Conservation (phyloP, 2,797 vertebrate genomes). For the Spea hammondii region DNA sequence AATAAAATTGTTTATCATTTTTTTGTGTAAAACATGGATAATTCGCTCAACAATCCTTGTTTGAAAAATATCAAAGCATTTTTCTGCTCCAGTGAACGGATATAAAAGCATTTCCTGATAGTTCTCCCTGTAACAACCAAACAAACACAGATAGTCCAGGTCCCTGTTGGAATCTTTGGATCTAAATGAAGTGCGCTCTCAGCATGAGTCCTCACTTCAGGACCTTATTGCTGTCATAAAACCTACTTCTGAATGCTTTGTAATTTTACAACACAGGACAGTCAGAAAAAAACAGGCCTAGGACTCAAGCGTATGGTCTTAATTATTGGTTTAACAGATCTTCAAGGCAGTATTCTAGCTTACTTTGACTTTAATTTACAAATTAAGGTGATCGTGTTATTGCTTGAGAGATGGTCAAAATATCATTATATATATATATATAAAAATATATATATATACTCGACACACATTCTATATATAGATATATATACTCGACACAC, state of each 20-base stretch:
- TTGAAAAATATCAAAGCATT: constrained; percentile 2
- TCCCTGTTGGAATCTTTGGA: constrained; percentile 56
- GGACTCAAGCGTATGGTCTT: constrained; percentile 9
- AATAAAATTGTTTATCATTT: too few species aligned
- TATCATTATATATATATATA: too few species aligned
- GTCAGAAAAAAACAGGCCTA: constrained; percentile 1
- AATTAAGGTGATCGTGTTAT: too few species aligned
- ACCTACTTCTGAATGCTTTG: constrained; percentile 44
- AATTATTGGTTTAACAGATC: constrained; percentile 1
- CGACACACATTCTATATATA: too few species aligned
- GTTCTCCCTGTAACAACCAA: constrained; percentile 9
- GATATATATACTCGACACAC: too few species aligned
- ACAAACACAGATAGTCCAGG: constrained; percentile 45
- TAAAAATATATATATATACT: too few species aligned
- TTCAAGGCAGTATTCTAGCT: not conserved
- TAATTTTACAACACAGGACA: constrained; percentile 26
- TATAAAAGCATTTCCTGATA: constrained; percentile 39
- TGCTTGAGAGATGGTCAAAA: too few species aligned
- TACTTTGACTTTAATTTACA: too few species aligned
- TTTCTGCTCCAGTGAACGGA: constrained; percentile 11
- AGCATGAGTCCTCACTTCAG: constrained; percentile 59
- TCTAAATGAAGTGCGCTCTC: constrained; percentile 55
- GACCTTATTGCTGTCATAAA: constrained; percentile 67
- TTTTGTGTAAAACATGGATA: too few species aligned
- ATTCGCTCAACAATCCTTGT: too few species aligned